phyloP scores from a whole-genome alignment of 2,113 vertebrate genomes.

The Takifugu flavidus region DNA sequence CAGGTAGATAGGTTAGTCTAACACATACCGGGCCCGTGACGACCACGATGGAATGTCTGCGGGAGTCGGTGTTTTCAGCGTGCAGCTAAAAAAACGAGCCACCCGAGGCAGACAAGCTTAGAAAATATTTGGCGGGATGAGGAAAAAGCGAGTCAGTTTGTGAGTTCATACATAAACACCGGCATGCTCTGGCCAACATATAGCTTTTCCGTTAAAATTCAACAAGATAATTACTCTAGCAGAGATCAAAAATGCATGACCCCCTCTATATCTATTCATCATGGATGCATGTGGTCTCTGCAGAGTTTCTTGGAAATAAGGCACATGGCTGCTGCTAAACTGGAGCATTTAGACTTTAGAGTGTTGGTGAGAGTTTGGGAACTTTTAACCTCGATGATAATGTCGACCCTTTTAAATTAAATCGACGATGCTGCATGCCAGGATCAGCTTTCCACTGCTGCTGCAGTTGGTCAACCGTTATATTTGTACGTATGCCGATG shows the following conservation, averaged over 20 bases:
- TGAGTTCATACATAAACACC: conserved; percentile 65
- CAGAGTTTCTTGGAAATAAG: conserved; percentile 9
- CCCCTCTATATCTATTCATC: conserved; percentile 35
- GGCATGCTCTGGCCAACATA: conserved; percentile 65
- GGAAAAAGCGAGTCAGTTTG: conserved; percentile 37
- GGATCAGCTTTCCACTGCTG: too few species aligned
- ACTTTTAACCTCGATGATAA: too few species aligned
- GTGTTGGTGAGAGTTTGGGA: too few species aligned
- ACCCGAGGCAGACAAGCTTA: conserved; percentile 61
- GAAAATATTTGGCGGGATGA: conserved; percentile 65
- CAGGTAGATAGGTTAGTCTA: not conserved
- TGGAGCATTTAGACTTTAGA: too few species aligned
- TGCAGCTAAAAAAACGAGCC: conserved; percentile 60
- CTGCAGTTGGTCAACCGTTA: too few species aligned
- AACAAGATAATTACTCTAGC: conserved; percentile 76
- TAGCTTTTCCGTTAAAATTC: conserved; percentile 73
- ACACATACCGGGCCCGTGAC: conserved; percentile 19
- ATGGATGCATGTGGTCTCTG: not conserved
- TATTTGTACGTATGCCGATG: too few species aligned
- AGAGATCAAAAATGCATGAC: conserved; percentile 50
- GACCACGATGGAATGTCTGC: conserved; percentile 51
- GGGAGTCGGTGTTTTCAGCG: conserved; percentile 59
- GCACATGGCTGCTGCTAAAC: conserved; percentile 8
- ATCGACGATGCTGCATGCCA: too few species aligned
- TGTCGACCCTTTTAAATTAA: too few species aligned